These are phyloP conservation scores for Lepus americanus DNA, from an alignment of 2,113 vertebrate species.

Conservation along the genomic window DNA sequence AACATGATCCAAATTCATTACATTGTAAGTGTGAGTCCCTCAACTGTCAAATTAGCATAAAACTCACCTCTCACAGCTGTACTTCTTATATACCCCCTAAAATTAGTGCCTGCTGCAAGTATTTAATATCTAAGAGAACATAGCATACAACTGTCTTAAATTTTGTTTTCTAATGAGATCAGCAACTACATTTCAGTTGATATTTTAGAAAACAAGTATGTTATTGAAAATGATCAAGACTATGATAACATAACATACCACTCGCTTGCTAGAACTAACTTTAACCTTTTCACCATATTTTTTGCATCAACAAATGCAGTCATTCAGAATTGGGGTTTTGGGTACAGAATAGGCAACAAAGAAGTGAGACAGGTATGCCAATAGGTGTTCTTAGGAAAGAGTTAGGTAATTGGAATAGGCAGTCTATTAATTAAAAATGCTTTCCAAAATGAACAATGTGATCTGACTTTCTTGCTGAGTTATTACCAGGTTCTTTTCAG, in stretches of 20 bases:
- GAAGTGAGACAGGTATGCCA: conserved; percentile 39
- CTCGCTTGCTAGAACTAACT: neutral
- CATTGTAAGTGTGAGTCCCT: neutral
- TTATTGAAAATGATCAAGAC: neutral
- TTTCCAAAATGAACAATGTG: conserved; percentile 80
- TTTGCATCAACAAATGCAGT: conserved; percentile 32
- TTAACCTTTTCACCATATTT: conserved; percentile 47
- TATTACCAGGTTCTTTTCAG: conserved; percentile 75
- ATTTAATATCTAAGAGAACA: conserved; percentile 25
- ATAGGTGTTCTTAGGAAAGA: conserved; percentile 67
- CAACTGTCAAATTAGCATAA: neutral
- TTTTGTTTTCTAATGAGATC: conserved; percentile 3
- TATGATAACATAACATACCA: neutral
- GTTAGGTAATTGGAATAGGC: conserved; percentile 63
- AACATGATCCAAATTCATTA: neutral
- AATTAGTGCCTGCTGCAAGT: conserved; percentile 13
- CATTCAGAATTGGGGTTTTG: conserved; percentile 2
- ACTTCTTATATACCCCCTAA: neutral
- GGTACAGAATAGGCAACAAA: conserved; percentile 22
- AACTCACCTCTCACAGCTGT: neutral
- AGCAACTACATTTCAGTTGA: neutral
- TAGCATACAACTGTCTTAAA: conserved; percentile 14
- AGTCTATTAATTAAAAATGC: conserved; percentile 80
- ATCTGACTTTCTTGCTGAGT: conserved; percentile 78
- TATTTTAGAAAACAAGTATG: conserved; percentile 59